Evolutionary conservation across 2,888 invertebrate species (phyloP).

Genomic region (Cerastis rubricosa): DNA sequence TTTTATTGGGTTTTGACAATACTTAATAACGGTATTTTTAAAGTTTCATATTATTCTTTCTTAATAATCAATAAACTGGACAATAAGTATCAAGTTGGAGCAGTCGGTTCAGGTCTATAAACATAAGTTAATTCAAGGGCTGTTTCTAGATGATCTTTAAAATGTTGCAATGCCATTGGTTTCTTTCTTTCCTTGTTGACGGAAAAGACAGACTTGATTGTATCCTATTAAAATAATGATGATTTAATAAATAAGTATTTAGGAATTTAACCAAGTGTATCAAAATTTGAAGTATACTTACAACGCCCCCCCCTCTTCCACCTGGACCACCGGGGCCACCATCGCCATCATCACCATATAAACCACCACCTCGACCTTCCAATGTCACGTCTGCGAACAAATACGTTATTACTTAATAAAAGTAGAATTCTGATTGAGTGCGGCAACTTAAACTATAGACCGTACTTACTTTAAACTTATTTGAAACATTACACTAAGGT

Average conservation of each 20-base stretch:
- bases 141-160: constrained; percentile 73
- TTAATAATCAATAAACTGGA: constrained; percentile 14
- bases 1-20: constrained; percentile 58
- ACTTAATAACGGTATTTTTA: constrained; percentile 13
- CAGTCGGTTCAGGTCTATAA: constrained; percentile 73
- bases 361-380: constrained; percentile 45
- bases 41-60: constrained; percentile 13
- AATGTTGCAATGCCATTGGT: constrained; percentile 17
- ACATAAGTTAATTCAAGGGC: constrained; percentile 70
- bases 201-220: constrained; percentile 25
- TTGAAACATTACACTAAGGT: not conserved
- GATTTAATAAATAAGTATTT: constrained; percentile 5
- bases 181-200: constrained; percentile 26
- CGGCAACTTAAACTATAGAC: not conserved
- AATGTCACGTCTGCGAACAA: constrained; percentile 54
- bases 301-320: constrained; percentile 72
- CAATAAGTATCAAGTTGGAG: constrained; percentile 65
- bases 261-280: constrained; percentile 3
- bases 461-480: constrained; percentile 35
- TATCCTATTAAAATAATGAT: constrained; percentile 54
- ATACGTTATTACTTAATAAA: constrained; percentile 7
- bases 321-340: constrained; percentile 50
- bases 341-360: constrained; percentile 15
- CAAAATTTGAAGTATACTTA: constrained; percentile 71
- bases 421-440: not conserved